phyloP scores from a whole-genome alignment of 2,797 vertebrate genomes.

The Notolepis coatsorum region DNA sequence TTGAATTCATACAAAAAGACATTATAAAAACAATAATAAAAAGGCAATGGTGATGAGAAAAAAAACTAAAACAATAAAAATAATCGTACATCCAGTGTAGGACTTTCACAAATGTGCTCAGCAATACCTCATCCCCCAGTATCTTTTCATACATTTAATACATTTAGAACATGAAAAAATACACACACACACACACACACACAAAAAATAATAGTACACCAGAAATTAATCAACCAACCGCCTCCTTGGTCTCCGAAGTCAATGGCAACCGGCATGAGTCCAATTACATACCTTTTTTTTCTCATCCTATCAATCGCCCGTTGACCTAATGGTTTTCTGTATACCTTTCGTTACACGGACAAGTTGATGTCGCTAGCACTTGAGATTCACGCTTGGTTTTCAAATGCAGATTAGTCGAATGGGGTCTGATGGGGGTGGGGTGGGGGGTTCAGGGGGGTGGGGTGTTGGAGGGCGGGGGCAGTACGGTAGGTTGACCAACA shows the following conservation, averaged over 20 bases:
- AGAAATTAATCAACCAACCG: slow-evolving; percentile 71
- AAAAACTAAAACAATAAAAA: slow-evolving; percentile 40
- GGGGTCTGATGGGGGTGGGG: slow-evolving; percentile 60
- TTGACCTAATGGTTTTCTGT: slow-evolving; percentile 59
- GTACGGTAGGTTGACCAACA: slow-evolving; percentile 3
- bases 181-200: slow-evolving; percentile 67
- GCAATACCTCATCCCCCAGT: slow-evolving; percentile 75
- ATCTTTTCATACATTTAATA: slow-evolving; percentile 82
- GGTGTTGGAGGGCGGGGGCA: neutral
- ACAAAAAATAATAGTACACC: slow-evolving; percentile 73
- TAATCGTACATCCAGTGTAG: slow-evolving; percentile 85
- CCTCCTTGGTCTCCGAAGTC: slow-evolving; percentile 56
- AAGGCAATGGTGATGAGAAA: slow-evolving; percentile 60
- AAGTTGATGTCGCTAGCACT: slow-evolving; percentile 65
- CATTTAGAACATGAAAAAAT: slow-evolving; percentile 79
- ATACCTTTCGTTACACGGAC: slow-evolving; percentile 57
- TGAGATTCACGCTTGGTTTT: slow-evolving; percentile 60
- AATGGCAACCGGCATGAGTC: slow-evolving; percentile 57
- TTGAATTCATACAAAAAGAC: slow-evolving; percentile 74
- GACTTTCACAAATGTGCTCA: slow-evolving; percentile 84
- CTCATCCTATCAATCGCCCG: slow-evolving; percentile 51
- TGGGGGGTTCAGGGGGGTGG: slow-evolving; percentile 5
- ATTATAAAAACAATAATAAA: slow-evolving; percentile 60
- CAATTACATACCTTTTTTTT: slow-evolving; percentile 62
- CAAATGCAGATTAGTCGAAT: slow-evolving; percentile 68